Conservation (phyloP, 2,888 invertebrate genomes). For the Ptilodon capucinus region DNA sequence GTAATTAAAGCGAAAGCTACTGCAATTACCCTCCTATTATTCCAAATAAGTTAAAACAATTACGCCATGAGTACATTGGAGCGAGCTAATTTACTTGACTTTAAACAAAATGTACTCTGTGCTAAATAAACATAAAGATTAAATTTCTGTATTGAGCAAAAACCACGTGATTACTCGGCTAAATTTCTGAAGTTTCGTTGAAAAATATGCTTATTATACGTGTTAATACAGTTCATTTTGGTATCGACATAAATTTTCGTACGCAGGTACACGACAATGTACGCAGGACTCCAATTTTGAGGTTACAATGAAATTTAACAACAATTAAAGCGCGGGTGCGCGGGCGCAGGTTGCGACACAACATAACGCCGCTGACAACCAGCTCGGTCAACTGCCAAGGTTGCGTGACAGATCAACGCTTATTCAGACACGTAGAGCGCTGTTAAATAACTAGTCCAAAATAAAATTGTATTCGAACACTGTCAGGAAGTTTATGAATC, state of each 20-base stretch:
- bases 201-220: no score
- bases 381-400: slow-evolving; percentile 43
- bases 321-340: slow-evolving; percentile 4
- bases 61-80: no score
- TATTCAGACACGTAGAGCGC: slow-evolving; percentile 19
- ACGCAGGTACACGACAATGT: no score
- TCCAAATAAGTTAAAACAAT: not conserved
- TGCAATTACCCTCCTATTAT: not conserved
- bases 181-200: no score
- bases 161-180: no score
- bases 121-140: no score
- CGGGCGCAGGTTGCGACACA: slow-evolving; percentile 14
- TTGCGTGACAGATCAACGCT: slow-evolving; percentile 21
- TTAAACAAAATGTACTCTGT: no score
- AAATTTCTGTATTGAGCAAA: no score
- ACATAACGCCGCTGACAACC: slow-evolving; percentile 2
- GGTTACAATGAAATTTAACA: not conserved
- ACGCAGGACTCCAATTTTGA: not conserved
- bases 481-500: not conserved
- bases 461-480: not conserved
- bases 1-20: not conserved
- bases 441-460: not conserved
- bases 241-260: no score
- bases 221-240: no score
- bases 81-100: no score